Evolutionary conservation across 2,888 invertebrate species (phyloP).

Genomic region (Apamea epomidion): DNA sequence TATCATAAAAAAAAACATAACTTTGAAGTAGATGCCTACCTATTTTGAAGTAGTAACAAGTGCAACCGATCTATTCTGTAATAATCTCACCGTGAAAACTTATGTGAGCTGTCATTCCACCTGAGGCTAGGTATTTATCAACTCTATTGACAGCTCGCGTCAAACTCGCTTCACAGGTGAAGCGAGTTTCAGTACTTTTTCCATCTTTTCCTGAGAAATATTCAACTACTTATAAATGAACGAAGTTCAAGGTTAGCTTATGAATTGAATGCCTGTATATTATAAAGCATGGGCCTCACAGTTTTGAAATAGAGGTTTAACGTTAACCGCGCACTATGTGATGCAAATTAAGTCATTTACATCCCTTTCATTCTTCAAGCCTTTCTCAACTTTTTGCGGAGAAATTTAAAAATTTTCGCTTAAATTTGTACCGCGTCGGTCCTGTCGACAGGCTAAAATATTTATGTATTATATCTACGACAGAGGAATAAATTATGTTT

Average conservation of each 20-base stretch:
- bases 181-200: neutral
- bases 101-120: neutral
- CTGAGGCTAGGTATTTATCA: neutral
- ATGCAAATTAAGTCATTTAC: slow-evolving; percentile 85
- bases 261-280: slow-evolving; percentile 17
- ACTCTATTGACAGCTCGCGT: neutral
- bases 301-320: slow-evolving; percentile 43
- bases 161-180: neutral
- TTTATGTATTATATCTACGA: slow-evolving; percentile 46
- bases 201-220: neutral
- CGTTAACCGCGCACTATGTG: slow-evolving; percentile 71
- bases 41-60: neutral
- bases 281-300: slow-evolving; percentile 11
- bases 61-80: neutral
- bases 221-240: slow-evolving; percentile 1
- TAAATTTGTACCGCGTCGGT: slow-evolving; percentile 30
- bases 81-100: neutral
- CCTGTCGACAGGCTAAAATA: slow-evolving; percentile 27
- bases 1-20: neutral
- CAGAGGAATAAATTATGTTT: slow-evolving; percentile 48
- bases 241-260: neutral
- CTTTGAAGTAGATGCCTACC: neutral
- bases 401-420: slow-evolving; percentile 51
- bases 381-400: slow-evolving; percentile 64
- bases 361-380: slow-evolving; percentile 78